A percentile compares a stretch with the other conserved stretches of the same genome.
phyloP scores from a whole-genome alignment of 2,113 vertebrate genomes.

The Pseudolaguvia tuberculata region DNA sequence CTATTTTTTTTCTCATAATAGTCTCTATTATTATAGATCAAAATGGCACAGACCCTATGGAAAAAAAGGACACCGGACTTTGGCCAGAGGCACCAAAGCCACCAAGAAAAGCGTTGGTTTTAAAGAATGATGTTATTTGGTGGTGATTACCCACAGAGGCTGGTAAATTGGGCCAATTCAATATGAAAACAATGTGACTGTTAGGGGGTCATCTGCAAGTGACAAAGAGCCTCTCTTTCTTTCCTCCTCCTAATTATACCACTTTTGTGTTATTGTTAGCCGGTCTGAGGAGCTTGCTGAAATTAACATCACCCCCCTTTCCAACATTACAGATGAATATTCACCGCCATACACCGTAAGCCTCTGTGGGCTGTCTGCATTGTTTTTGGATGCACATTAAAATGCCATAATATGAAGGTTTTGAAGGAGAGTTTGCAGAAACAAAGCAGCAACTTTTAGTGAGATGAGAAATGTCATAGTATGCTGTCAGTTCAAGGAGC shows the following conservation, averaged over 20 bases:
- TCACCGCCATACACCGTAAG: conserved; percentile 22
- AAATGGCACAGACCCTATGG: conserved; percentile 33
- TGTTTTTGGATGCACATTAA: neutral
- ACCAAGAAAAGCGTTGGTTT: conserved; percentile 55
- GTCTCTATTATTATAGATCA: neutral
- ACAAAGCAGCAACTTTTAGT: neutral
- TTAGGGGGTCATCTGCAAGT: conserved; percentile 61
- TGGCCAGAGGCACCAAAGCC: conserved; percentile 57
- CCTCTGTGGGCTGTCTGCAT: neutral
- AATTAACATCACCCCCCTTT: conserved; percentile 43
- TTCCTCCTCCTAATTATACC: conserved; percentile 51
- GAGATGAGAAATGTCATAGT: too few relatives aligned
- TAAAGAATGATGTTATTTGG: conserved; percentile 68
- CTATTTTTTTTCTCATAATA: neutral
- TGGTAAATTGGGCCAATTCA: conserved; percentile 43
- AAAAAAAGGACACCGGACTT: conserved; percentile 59
- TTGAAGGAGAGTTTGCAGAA: too few relatives aligned
- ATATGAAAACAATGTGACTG: conserved; percentile 65
- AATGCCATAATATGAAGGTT: neutral
- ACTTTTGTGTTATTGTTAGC: conserved; percentile 55
- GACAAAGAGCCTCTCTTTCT: conserved; percentile 48
- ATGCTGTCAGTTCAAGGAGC: neutral
- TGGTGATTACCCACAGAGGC: conserved; percentile 60
- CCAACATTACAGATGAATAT: conserved; percentile 31
- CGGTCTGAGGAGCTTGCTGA: conserved; percentile 43